Evolutionary conservation across 2,113 vertebrate genomes (phyloP), one percentile per base, ranked within the genome.

Genomic region (Protobothrops mucrosquamatus): DNA sequence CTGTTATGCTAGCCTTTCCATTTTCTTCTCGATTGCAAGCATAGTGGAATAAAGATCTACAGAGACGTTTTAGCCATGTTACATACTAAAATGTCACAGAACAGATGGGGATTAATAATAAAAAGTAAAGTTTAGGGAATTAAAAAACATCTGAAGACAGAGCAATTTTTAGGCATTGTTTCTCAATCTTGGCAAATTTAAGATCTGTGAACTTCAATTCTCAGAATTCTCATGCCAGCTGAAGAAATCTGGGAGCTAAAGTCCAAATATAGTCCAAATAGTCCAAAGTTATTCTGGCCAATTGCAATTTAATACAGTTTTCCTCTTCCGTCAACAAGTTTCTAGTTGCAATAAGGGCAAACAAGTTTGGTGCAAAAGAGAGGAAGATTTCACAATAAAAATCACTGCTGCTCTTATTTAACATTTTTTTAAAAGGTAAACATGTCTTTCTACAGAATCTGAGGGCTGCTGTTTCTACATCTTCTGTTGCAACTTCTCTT

Each of bases 401-500:
- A 86, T 59, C 2, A 59, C 6, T 29, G 54, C 8, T 0, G 52
- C 22, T 55, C 69, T 69, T 14, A 81, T 5, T 18, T 69, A n/a
- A 10, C 6, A 0, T n/a, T 85, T 59, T 12, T 5, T 39, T 2
- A 64, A 81, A 81, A 69, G 24, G 51, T 26, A 92, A 94, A 55
- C 87, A 3, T 46, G 86, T 2, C 91, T 14, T 92, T 89, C 93
- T 74, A 29, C 39, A 51, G 90, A 94, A 88, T n/a, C 15, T 55
- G 3, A 22, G 3, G 8, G 3, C 18, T 56, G 51, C 52, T 55
- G 7, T 34, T n/a, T 29, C 52, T 10, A 95, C 88, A 18, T 22
- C 52, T 95, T 46, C 69, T 81, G 69, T 7, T 81, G 48, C 55
- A 93, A 94, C 64, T 88, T 59, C 52, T 88, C 23, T 92, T 92